Conservation (phyloP, 2,113 vertebrate species). For the Castor canadensis region DNA sequence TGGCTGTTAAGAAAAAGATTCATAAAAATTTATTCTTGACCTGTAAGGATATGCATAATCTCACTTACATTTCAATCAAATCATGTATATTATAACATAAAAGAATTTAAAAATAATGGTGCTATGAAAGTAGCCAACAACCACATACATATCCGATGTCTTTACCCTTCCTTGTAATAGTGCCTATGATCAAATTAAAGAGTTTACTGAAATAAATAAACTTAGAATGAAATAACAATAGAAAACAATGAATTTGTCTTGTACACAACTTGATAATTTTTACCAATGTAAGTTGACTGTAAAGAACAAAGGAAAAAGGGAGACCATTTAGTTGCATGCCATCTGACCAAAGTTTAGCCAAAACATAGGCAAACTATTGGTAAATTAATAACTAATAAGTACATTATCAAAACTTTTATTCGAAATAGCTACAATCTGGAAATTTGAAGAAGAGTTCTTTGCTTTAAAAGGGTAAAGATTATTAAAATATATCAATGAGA, state of each 20-base stretch:
- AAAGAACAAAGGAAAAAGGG: neutral
- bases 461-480: neutral
- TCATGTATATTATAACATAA: neutral
- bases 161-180: neutral
- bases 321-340: neutral
- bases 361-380: neutral
- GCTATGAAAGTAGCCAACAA: neutral
- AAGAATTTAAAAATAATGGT: neutral
- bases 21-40: slow-evolving; percentile 5
- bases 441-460: neutral
- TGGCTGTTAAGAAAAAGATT: slow-evolving; percentile 49
- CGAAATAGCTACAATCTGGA: neutral
- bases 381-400: neutral
- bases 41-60: neutral
- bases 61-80: neutral
- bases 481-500: neutral
- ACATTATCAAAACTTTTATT: neutral
- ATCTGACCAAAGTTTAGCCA: neutral
- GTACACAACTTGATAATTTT: neutral
- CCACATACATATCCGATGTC: neutral
- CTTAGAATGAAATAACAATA: slow-evolving; percentile 9
- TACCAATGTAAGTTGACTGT: neutral
- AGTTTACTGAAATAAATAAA: neutral
- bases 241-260: neutral
- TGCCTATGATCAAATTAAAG: neutral